These are phyloP conservation scores for Apogon talboti DNA, from an alignment of 2,797 vertebrate genomes.

Conservation along the genomic window DNA sequence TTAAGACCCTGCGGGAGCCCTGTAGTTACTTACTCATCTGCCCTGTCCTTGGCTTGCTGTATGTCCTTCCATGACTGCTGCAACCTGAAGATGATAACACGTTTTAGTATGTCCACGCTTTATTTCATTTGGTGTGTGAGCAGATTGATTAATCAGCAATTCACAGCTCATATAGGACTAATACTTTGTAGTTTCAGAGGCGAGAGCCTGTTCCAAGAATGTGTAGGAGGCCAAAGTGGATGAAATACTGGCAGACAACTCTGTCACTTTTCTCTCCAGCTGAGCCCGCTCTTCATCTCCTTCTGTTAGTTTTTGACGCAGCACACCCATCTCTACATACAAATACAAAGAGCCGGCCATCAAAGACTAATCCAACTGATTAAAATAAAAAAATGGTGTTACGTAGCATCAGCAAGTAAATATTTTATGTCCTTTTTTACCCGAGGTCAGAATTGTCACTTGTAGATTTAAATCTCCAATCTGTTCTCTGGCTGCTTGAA, in stretches of 20 bases:
- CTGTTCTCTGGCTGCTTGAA: conserved; percentile 75
- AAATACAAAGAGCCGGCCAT: background rate
- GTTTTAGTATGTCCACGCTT: background rate
- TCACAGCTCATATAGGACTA: background rate
- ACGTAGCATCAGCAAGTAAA: background rate
- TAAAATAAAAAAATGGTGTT: background rate
- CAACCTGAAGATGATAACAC: conserved; percentile 63
- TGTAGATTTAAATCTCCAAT: conserved; percentile 81
- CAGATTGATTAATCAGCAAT: background rate
- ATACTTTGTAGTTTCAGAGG: conserved; percentile 78
- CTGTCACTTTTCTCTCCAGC: conserved; percentile 77
- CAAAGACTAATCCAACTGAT: background rate
- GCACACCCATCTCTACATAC: conserved; percentile 79
- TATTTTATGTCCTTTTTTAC: conserved; percentile 55
- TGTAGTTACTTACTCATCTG: conserved; percentile 65
- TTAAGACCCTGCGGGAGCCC: no score
- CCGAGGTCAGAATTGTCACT: conserved; percentile 82
- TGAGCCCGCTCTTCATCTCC: conserved; percentile 72
- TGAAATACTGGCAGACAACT: conserved; percentile 82
- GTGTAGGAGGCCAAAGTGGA: conserved; percentile 82
- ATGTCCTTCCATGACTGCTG: conserved; percentile 78
- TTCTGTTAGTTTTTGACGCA: conserved; percentile 79
- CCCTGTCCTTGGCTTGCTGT: conserved; percentile 68
- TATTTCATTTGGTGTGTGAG: background rate
- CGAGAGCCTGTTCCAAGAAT: conserved; percentile 82